These are phyloP conservation scores for Sphaerophoria rueppellii DNA, from an alignment of 2,888 invertebrate genomes.

Conservation along the genomic window DNA sequence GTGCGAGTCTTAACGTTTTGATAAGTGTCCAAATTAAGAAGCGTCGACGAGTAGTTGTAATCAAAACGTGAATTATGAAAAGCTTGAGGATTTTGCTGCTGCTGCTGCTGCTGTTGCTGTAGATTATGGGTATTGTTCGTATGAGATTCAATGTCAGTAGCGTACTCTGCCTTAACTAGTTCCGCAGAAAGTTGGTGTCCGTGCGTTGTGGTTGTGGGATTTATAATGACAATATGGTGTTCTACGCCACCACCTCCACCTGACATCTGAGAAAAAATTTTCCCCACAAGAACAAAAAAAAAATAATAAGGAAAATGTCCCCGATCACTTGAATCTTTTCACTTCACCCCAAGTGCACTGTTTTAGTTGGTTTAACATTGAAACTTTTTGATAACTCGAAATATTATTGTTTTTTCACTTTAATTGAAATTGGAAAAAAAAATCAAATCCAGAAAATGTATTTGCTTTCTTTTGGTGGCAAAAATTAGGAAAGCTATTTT, in stretches of 20 bases:
- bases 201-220: constrained; percentile 66
- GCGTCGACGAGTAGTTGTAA: constrained; percentile 72
- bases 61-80: constrained; percentile 71
- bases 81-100: constrained; percentile 54
- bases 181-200: constrained; percentile 47
- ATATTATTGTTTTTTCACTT: neutral
- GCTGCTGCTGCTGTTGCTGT: constrained; percentile 27
- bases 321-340: constrained; percentile 63
- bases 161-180: constrained; percentile 61
- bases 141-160: constrained; percentile 61
- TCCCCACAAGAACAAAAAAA: constrained; percentile 66
- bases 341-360: constrained; percentile 66
- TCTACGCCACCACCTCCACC: constrained; percentile 73
- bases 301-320: constrained; percentile 42
- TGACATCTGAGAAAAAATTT: constrained; percentile 72
- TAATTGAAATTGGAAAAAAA: constrained; percentile 3
- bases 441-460: constrained; percentile 18
- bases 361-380: constrained; percentile 61
- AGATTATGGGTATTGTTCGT: constrained; percentile 61
- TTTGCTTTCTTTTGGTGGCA: constrained; percentile 63
- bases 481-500: constrained; percentile 62
- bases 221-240: constrained; percentile 72
- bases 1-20: constrained; percentile 77
- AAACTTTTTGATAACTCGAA: constrained; percentile 11
- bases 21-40: constrained; percentile 75